Percentiles rank a stretch among this genome's conserved stretches.
These are phyloP conservation scores for Scalopus aquaticus DNA, from an alignment of 2,113 vertebrate species.

Conservation along the genomic window DNA sequence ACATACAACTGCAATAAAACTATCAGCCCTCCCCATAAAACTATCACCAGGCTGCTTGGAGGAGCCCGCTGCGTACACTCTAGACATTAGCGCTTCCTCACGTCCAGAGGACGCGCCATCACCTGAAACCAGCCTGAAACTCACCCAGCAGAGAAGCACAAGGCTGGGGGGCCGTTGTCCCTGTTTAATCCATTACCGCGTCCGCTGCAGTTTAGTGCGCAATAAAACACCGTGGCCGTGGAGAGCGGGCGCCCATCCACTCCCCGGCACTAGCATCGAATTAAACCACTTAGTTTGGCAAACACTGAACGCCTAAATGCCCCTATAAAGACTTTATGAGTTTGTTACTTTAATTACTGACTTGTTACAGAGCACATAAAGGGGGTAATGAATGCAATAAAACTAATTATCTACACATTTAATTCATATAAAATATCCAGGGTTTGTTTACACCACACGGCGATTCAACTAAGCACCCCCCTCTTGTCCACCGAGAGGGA, in stretches of 20 bases:
- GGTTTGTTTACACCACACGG: constrained; percentile 83
- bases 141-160: neutral
- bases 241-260: constrained; percentile 63
- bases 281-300: constrained; percentile 89
- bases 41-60: constrained; percentile 76
- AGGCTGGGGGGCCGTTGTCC: constrained; percentile 49
- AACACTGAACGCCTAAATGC: constrained; percentile 89
- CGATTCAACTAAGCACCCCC: constrained; percentile 71
- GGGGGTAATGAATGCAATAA: constrained; percentile 95
- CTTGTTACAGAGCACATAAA: constrained; percentile 94
- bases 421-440: constrained; percentile 89
- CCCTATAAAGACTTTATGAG: constrained; percentile 90
- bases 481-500: constrained; percentile 82
- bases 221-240: constrained; percentile 68
- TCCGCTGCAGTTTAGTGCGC: constrained; percentile 67
- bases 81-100: constrained; percentile 1
- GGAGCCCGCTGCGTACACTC: neutral
- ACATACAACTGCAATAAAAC: constrained; percentile 85
- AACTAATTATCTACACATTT: constrained; percentile 93
- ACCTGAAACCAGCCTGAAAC: constrained; percentile 50
- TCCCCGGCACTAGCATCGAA: constrained; percentile 80
- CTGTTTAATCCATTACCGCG: constrained; percentile 72
- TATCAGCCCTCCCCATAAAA: constrained; percentile 85
- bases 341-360: constrained; percentile 97
- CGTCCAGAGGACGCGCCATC: neutral